Base-by-base conservation (phyloP, 1,140 invertebrate genomes). In the Macrosteles quadrilineatus region DNA sequence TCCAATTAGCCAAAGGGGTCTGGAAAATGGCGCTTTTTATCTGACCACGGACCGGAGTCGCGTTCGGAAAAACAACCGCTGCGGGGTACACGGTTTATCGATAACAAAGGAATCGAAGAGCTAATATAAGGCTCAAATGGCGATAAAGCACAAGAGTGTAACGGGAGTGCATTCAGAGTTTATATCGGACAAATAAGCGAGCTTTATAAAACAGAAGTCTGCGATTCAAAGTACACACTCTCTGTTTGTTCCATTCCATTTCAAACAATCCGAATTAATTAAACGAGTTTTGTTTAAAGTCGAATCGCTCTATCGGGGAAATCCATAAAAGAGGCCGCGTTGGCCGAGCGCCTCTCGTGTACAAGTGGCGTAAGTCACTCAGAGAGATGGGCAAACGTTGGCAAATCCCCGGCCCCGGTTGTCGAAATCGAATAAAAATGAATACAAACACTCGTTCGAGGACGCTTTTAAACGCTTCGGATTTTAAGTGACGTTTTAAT, bases 231-330 rank as follows among this genome's bases (percentile, higher is more conserved):
- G 55, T 59, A 59, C 55, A 59, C 55, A 59, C 55, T 59, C 55
- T 59, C 55, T 59, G 55, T 59, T 59, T 59, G 40, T 30, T 45
- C 32, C 2, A 3, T n/a, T 66, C 63, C 40, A 66, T 66, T 66
- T 43, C 63, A 66, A 66, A 66, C 63, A 66, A 66, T 66, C 63
- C n/a, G 63, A 66, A 66, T 66, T 66, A 66, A 66, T 66, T 66
- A 66, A 66, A 66, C 63, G 63, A 66, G 40, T 66, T 66, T 66
- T 66, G 63, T 66, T 66, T 66, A 66, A 66, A 66, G 63, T 43
- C 31, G 63, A 45, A 66, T 66, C 63, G 23, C 19, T 45, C 40
- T 43, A 66, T 66, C 40, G 40, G 63, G 36, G 45, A 66, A 66
- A 66, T 59, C 55, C 55, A 59, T 59, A 59, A 59, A 59, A 59